phyloP scores from a whole-genome alignment of 2,888 invertebrate species.

The Drosophila hamatofila region DNA sequence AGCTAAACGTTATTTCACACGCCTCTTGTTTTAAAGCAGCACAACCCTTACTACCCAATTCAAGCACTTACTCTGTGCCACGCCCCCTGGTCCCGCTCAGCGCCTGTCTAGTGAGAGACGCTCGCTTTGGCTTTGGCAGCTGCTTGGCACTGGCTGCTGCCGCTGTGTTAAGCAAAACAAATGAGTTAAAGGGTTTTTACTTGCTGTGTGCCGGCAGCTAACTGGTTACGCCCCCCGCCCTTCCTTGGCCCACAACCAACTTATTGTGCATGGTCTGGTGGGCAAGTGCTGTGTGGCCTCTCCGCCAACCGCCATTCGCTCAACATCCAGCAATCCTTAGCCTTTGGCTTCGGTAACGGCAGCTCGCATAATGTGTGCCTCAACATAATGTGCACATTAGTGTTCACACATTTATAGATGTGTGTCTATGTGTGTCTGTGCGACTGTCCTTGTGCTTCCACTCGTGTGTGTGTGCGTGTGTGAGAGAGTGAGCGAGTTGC shows the following conservation, averaged over 20 bases:
- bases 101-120: constrained; percentile 22
- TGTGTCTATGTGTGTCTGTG: constrained; percentile 46
- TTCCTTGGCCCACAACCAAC: constrained; percentile 56
- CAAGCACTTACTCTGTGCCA: constrained; percentile 20
- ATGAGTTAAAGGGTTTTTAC: constrained; percentile 80
- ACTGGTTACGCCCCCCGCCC: constrained; percentile 60
- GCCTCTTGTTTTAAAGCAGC: constrained; percentile 70
- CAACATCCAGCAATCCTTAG: constrained; percentile 24
- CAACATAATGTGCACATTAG: constrained; percentile 82
- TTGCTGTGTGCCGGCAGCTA: constrained; percentile 51
- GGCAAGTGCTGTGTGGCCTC: constrained; percentile 30
- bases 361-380: constrained; percentile 76
- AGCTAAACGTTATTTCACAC: constrained; percentile 76
- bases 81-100: background rate
- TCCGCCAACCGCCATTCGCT: background rate
- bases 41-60: constrained; percentile 11
- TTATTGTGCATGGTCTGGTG: constrained; percentile 78
- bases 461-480: constrained; percentile 24
- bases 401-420: constrained; percentile 81
- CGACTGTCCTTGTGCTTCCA: constrained; percentile 22
- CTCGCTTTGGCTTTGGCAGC: constrained; percentile 33
- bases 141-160: constrained; percentile 41
- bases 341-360: constrained; percentile 51
- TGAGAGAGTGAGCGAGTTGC: constrained; percentile 44
- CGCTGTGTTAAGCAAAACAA: constrained; percentile 76